These are phyloP conservation scores for Limnephilus auricula DNA, from an alignment of 2,888 invertebrate genomes.

Conservation along the genomic window DNA sequence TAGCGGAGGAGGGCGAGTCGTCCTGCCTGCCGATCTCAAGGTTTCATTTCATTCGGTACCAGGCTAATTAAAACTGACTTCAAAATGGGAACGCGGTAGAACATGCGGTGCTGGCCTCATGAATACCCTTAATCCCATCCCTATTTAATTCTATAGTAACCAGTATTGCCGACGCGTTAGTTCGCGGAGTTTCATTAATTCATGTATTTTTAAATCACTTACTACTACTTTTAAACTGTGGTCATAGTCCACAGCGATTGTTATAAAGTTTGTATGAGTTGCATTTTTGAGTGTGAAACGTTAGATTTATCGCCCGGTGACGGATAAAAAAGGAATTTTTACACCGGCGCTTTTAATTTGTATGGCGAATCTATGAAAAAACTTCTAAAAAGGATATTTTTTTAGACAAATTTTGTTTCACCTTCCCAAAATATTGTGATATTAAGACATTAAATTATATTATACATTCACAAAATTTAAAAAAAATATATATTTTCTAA, in stretches of 20 bases:
- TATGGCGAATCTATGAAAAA: not conserved
- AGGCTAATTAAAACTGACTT: conserved; percentile 15
- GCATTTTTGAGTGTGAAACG: not conserved
- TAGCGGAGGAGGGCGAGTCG: not conserved
- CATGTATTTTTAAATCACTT: not conserved
- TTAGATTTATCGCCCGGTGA: not conserved
- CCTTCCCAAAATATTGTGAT: too few species aligned
- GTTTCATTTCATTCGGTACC: not conserved
- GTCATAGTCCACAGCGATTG: not conserved
- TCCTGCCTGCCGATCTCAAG: not conserved
- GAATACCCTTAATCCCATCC: conserved; percentile 14
- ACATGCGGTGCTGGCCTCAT: conserved; percentile 17
- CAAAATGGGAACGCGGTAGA: conserved; percentile 8
- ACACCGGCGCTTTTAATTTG: too few species aligned
- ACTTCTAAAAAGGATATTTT: not conserved
- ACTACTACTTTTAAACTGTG: not conserved
- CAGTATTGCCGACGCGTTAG: not conserved
- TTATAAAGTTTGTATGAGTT: not conserved
- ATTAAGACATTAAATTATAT: too few species aligned
- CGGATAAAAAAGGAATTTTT: not conserved
- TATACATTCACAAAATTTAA: too few species aligned
- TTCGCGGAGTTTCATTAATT: not conserved
- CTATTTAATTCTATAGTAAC: not conserved
- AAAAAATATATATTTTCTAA: too few species aligned
- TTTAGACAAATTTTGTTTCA: not conserved